Evolutionary conservation across 2,113 vertebrate genomes (phyloP).

Genomic region (Crotalus helleri): DNA sequence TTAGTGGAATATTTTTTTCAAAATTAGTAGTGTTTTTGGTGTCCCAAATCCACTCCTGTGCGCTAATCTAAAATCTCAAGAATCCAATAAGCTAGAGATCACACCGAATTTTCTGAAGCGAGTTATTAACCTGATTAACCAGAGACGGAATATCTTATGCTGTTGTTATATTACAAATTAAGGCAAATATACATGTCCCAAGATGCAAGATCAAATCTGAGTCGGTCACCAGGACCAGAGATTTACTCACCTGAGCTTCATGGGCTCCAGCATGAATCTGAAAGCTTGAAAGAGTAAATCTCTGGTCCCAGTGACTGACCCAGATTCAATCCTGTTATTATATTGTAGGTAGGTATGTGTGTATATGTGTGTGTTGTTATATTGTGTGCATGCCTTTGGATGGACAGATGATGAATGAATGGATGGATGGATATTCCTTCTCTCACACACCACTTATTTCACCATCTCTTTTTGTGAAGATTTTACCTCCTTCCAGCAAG

Average conservation of each 20-base stretch:
- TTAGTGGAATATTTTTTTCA: not conserved
- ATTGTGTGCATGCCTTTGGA: not conserved
- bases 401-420: not conserved
- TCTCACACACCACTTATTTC: not conserved
- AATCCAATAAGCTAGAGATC: slow-evolving; percentile 3
- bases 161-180: not conserved
- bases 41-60: not conserved
- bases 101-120: not conserved
- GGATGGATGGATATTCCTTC: not conserved
- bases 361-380: not conserved
- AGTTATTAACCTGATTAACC: slow-evolving; percentile 3
- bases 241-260: not conserved
- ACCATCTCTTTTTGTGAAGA: not conserved
- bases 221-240: not conserved
- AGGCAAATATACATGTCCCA: not conserved
- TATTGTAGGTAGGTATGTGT: not conserved
- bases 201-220: not conserved
- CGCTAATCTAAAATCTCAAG: not conserved
- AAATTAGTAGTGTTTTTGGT: not conserved
- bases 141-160: not conserved
- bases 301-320: not conserved
- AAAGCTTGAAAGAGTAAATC: not conserved
- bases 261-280: not conserved
- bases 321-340: not conserved
- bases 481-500: slow-evolving; percentile 9